Evolutionary conservation across 2,888 invertebrate genomes (phyloP), one percentile per base, ranked within the genome.

Genomic region (Cryptus armator): DNA sequence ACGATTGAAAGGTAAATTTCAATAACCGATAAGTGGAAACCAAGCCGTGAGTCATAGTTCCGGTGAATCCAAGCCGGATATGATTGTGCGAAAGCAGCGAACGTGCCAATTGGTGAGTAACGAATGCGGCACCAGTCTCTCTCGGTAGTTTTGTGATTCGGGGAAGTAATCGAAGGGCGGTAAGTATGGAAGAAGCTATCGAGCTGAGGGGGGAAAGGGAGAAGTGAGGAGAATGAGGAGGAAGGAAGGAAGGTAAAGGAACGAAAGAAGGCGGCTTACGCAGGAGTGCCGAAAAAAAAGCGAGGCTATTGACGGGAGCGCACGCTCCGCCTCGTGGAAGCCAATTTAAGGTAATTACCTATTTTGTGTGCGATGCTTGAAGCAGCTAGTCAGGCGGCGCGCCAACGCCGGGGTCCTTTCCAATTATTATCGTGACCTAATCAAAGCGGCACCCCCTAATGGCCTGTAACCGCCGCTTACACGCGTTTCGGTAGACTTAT

Each of bases 261-360:
- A 66, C 9, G 46, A 79, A 79, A 76, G 71, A 81, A 83, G 51
- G 82, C 37, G 68, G 46, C 44, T 64, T 46, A 78, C 59, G 37
- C 56, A 62, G 80, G 81, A 85, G 86, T 76, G 72, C 56, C 83
- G 85, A 75, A 85, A 86, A 75, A 85, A 86, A 76, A 68, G 77
- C 37, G 24, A 43, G 68, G 67, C 74, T 81, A 81, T 85, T 67
- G 78, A 82, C 85, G 81, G 79, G 59, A 70, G 72, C 51, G 75
- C 74, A 70, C 74, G 72, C 74, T 74, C 68, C 81, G 68, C 81
- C 83, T 80, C 81, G 85, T 85, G 84, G 81, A 84, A 86, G 84
- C 87, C 89, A 88, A 89, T 88, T 89, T 89, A 75, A 85, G 86
- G 86, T 88, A 88, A 88, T 88, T 86, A 88, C 88, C 86, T 84